Conservation (phyloP, 2,797 vertebrate species). For the Sandelia bainsii region DNA sequence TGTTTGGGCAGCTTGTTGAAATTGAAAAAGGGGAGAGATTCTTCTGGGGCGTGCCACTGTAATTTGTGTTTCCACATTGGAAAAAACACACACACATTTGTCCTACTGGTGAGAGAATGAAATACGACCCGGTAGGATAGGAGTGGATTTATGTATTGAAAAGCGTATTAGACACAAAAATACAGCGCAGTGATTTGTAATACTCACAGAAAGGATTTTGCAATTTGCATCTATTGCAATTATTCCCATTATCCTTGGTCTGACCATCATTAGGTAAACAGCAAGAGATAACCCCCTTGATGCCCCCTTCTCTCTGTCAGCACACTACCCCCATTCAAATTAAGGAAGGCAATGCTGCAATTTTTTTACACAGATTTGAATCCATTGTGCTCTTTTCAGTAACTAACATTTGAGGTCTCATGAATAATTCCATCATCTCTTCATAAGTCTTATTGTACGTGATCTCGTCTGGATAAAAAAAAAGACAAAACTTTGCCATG, state of each 20-base stretch:
- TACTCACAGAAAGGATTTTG: neutral
- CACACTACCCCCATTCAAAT: too few relatives aligned
- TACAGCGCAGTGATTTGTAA: neutral
- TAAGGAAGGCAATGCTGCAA: too few relatives aligned
- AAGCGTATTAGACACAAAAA: neutral
- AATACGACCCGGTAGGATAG: neutral
- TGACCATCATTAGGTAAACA: neutral
- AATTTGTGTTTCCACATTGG: neutral
- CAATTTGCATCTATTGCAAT: too few relatives aligned
- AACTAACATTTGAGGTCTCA: neutral
- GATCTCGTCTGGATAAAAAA: neutral
- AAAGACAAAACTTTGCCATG: neutral
- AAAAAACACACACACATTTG: neutral
- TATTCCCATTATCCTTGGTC: neutral
- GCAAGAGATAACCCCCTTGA: neutral
- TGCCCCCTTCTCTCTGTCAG: neutral
- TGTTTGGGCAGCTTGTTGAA: slow-evolving; percentile 10
- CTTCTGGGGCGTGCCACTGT: neutral
- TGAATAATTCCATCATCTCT: neutral
- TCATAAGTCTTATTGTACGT: neutral
- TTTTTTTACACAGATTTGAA: too few relatives aligned
- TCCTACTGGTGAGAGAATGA: neutral
- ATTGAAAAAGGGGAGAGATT: slow-evolving; percentile 13
- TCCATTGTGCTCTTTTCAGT: neutral
- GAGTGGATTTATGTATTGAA: neutral